Evolutionary conservation across 2,888 invertebrate species (phyloP), one percentile per base, ranked within the genome.

Genomic region (Calameuta pallipes): DNA sequence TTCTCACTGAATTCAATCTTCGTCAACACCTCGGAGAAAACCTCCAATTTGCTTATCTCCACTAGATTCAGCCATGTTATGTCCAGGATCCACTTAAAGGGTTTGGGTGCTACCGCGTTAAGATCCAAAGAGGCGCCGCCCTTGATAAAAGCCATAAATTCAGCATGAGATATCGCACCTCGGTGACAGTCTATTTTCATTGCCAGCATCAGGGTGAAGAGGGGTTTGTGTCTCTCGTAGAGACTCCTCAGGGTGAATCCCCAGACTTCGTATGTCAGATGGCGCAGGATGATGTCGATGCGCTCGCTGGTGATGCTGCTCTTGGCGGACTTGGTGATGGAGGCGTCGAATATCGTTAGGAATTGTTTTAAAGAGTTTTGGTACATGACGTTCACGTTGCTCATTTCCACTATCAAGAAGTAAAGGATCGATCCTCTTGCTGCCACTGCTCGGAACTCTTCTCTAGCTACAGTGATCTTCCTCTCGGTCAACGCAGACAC

Each of bases 401-500:
- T 97, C 98, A 99, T 98, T 93, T 99, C 98, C 0, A 98, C 98
- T 81, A 99, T 98, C 70, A 99, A 93, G 90, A 99, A 99, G 89
- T 99, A 99, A 1, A 99, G 92, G 78, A 98, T 98, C 0, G 98
- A 98, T 30, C 98, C 98, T 84, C 98, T 94, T 0, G 97, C 96
- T 3, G 99, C 99, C 1, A 99, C 98, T 0, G 98, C 97, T 83
- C 98, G 94, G 90, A 98, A 99, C 90, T 99, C 98, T 92, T 99
- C 98, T 78, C 99, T 93, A 0, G 98, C 98, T 78, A 96, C 93
- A 89, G 97, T 97, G 82, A 99, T 99, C 91, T 98, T 98, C 84
- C 96, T 96, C 90, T 99, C 98, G 0, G 98, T 99, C 15, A 98
- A 95, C 85, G 97, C 98, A 0, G 98, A 97, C 13, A 98, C 96